A percentile compares a stretch with the other conserved stretches of the same genome.
These are phyloP conservation scores for Pyralis farinalis DNA, from an alignment of 2,888 invertebrate genomes.

Conservation along the genomic window DNA sequence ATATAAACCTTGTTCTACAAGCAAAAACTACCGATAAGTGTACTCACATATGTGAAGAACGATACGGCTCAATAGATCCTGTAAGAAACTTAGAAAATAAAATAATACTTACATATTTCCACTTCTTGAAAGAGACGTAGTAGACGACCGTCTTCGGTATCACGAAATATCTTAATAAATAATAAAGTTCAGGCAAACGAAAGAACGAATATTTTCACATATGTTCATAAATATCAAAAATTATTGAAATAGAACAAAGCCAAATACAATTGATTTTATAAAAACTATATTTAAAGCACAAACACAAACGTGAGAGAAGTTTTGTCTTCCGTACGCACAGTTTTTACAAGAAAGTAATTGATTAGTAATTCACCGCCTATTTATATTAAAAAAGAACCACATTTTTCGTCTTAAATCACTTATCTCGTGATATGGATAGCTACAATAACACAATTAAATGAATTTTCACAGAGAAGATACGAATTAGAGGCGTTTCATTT, in stretches of 20 bases:
- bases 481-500: conserved; percentile 44
- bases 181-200: not conserved
- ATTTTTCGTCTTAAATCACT: too few relatives aligned
- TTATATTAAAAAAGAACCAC: too few relatives aligned
- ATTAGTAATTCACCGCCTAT: too few relatives aligned
- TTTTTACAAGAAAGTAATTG: too few relatives aligned
- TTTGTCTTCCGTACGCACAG: not conserved
- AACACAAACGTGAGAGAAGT: not conserved
- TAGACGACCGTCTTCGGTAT: conserved; percentile 8
- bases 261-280: not conserved
- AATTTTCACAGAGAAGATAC: too few relatives aligned
- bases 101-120: conserved; percentile 6
- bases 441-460: too few relatives aligned
- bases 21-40: too few relatives aligned
- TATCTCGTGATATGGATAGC: conserved; percentile 12
- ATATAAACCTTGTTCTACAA: too few relatives aligned
- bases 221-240: too few relatives aligned
- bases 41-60: too few relatives aligned
- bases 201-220: too few relatives aligned
- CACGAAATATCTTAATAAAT: conserved; percentile 1
- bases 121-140: not conserved
- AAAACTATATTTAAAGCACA: too few relatives aligned
- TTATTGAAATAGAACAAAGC: not conserved
- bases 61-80: not conserved
- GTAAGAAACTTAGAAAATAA: not conserved